Conservation (phyloP, 2,113 vertebrate genomes). For the Conger conger region DNA sequence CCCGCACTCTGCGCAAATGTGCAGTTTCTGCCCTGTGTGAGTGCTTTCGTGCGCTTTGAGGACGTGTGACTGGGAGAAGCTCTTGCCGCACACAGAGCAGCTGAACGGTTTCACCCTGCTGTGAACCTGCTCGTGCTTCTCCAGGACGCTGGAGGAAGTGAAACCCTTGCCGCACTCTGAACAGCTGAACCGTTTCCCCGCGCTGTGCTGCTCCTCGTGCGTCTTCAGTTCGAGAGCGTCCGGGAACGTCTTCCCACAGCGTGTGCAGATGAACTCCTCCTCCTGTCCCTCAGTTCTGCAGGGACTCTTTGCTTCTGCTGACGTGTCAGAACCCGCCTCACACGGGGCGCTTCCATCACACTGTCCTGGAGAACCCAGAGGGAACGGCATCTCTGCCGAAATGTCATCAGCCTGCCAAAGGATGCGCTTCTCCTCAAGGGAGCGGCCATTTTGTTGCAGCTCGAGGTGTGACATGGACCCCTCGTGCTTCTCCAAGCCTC, state of each 20-base stretch:
- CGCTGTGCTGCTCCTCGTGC: neutral
- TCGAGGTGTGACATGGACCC: neutral
- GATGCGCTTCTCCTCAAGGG: no score
- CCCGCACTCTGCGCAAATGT: neutral
- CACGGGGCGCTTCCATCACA: neutral
- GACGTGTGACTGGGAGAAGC: neutral
- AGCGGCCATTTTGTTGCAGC: no score
- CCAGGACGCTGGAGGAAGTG: neutral
- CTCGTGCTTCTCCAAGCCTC: neutral
- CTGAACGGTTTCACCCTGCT: neutral
- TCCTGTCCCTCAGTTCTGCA: no score
- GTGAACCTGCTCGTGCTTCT: neutral
- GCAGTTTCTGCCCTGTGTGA: neutral
- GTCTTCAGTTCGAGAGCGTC: neutral
- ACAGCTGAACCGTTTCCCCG: neutral
- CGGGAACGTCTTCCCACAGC: neutral
- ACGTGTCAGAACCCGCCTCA: neutral
- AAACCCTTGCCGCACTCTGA: neutral
- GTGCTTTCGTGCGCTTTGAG: neutral
- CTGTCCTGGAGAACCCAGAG: neutral
- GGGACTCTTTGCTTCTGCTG: neutral
- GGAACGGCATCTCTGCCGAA: no score
- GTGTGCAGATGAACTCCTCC: neutral
- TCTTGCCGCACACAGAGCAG: neutral
- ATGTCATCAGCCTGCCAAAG: no score